These are phyloP conservation scores for Nematopogon swammerdamellus DNA, from an alignment of 2,888 invertebrate genomes.

Conservation along the genomic window DNA sequence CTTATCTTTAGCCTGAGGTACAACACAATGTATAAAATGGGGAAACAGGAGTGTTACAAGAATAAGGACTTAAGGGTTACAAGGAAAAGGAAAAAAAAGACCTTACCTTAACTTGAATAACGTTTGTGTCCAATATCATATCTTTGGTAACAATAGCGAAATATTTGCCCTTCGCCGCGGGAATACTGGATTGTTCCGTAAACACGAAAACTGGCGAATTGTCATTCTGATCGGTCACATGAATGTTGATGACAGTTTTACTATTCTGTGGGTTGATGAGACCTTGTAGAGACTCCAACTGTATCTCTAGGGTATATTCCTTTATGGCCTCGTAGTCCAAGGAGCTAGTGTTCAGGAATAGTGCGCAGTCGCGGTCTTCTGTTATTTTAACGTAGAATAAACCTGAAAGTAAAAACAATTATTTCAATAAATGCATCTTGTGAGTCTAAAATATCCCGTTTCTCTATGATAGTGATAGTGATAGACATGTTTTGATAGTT, in stretches of 20 bases:
- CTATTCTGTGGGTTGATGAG: constrained; percentile 75
- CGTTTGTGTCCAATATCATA: constrained; percentile 70
- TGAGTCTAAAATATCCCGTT: too few species aligned
- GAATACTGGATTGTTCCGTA: constrained; percentile 54
- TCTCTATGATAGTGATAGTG: too few species aligned
- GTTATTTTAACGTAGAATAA: constrained; percentile 71
- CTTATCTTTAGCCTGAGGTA: constrained; percentile 70
- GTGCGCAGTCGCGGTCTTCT: constrained; percentile 79
- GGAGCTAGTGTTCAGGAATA: constrained; percentile 65
- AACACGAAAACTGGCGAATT: constrained; percentile 81
- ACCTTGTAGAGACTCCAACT: constrained; percentile 76
- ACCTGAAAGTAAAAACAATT: constrained; percentile 37
- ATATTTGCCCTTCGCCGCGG: constrained; percentile 65
- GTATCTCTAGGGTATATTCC: constrained; percentile 71
- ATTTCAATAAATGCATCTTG: too few species aligned
- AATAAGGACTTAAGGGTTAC: background rate
- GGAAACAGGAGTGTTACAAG: constrained; percentile 2
- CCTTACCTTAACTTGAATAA: constrained; percentile 71
- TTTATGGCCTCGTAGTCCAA: constrained; percentile 78
- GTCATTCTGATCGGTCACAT: constrained; percentile 86
- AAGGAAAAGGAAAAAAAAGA: background rate
- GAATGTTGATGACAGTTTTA: constrained; percentile 72
- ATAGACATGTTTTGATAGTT: too few species aligned
- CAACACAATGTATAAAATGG: background rate
- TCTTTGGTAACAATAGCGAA: constrained; percentile 76